Evolutionary conservation across 64 coral and sea anemone genomes (phyloP).

Genomic region (Stylophora pistillata): DNA sequence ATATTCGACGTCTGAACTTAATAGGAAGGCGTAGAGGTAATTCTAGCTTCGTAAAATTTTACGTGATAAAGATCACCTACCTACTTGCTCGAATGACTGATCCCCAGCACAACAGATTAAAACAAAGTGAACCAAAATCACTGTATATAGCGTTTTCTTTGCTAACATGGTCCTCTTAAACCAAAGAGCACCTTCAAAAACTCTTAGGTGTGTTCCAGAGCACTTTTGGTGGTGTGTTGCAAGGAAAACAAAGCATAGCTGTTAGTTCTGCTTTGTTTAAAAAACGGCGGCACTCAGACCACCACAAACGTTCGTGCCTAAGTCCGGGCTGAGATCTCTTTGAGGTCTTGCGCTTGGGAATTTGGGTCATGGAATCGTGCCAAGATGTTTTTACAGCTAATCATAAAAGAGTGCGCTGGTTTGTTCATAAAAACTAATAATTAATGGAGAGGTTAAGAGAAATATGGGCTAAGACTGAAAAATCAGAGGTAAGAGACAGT

Average conservation of each 20-base stretch:
- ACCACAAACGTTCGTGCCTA: not conserved
- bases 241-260: not conserved
- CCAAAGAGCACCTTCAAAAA: not conserved
- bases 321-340: not conserved
- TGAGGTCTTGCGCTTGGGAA: not conserved
- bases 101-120: not conserved
- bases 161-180: not conserved
- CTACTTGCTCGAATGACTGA: not conserved
- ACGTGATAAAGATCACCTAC: not conserved
- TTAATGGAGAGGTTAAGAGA: not conserved
- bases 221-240: no score
- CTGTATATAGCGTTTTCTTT: not conserved
- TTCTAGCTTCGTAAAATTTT: not conserved
- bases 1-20: not conserved
- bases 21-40: not conserved
- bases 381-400: not conserved
- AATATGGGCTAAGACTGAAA: no score
- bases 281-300: not conserved
- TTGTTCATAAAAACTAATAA: not conserved
- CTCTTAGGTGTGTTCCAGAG: no score
- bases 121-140: not conserved
- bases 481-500: no score
- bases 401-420: not conserved
- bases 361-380: not conserved
- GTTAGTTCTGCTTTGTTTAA: not conserved